Evolutionary conservation across 2,888 invertebrate genomes (phyloP), one percentile per base, ranked within the genome.

Genomic region (Graphium colonna): DNA sequence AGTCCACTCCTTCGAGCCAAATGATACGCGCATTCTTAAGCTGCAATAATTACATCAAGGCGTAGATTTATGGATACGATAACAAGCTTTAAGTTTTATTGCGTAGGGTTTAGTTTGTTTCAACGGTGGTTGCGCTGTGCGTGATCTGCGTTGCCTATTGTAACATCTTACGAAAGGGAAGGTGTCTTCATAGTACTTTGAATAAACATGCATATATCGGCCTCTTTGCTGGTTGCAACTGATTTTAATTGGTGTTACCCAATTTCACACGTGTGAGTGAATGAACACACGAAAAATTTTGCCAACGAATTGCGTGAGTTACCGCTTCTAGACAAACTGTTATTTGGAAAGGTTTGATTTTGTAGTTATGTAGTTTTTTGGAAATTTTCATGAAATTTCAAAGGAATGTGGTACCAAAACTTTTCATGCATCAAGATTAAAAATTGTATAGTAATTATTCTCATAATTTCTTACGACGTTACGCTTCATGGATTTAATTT

Each of bases 1-100:
- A 75, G 67, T 57, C 47, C 40, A 44, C 58, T 67, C 65, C 69
- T 58, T 48, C 58, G 53, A 59, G 51, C 39, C 51, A 15, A 21
- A 39, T 45, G 50, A 43, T 42, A 49, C 46, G 36, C 51, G 54
- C 45, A 54, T 54, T 55, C 42, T 31, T 33, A 44, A 9, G 33
- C 33, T 33, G 36, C 43, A 51, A 45, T 26, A 48, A 53, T 43
- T 48, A 43, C 15, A 47, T 47, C 12, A 16, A 16, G 3, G 36
- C 0, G n/a, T 9, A 7, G 13, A 44, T 49, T 45, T 28, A 46
- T 49, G 17, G 33, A 47, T 52, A 16, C 28, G 17, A 53, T 53
- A 43, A 43, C 43, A 31, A 28, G 38, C 48, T 43, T 48, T 48
- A 43, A 43, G 12, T 7, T 1, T 3, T 43, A 28, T 7, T 17